Percentiles rank a stretch among this genome's conserved stretches.
phyloP scores from a whole-genome alignment of 2,888 invertebrate genomes.

The Cryptops parisi region DNA sequence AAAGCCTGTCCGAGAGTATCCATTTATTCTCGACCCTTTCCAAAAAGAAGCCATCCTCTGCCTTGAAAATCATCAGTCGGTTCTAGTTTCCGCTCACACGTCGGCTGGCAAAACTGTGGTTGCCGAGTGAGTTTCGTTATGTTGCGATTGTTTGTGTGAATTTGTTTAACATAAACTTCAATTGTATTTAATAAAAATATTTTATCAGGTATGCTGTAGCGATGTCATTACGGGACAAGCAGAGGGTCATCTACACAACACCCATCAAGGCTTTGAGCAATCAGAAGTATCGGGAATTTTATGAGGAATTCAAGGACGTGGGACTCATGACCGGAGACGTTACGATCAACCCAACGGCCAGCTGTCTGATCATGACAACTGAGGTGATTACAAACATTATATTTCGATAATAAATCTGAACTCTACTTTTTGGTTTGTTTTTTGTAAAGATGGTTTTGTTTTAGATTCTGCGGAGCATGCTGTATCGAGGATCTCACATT shows the following conservation, averaged over 20 bases:
- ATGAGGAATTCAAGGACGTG: conserved; percentile 94
- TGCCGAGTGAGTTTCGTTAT: conserved; percentile 64
- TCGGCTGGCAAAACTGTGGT: conserved; percentile 97
- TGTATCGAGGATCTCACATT: conserved; percentile 95
- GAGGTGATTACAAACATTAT: conserved; percentile 44
- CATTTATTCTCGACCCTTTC: conserved; percentile 92
- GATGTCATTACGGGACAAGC: conserved; percentile 78
- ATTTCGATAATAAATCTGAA: no score
- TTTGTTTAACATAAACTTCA: not conserved
- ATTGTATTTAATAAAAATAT: no score
- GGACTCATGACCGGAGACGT: conserved; percentile 98
- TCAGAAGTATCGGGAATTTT: conserved; percentile 96
- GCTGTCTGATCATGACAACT: conserved; percentile 99
- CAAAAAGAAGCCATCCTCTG: conserved; percentile 94
- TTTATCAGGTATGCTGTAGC: conserved; percentile 93
- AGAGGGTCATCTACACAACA: conserved; percentile 97
- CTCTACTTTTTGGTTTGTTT: not conserved
- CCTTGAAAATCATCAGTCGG: conserved; percentile 95
- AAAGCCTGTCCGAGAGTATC: conserved; percentile 80
- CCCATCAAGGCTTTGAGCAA: conserved; percentile 99
- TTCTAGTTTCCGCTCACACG: conserved; percentile 96
- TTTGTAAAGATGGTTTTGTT: conserved; percentile 4
- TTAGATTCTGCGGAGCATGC: conserved; percentile 91
- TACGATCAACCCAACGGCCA: conserved; percentile 95
- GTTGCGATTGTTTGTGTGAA: not conserved